phyloP scores from a whole-genome alignment of 2,797 vertebrate genomes.

The Characodon lateralis region DNA sequence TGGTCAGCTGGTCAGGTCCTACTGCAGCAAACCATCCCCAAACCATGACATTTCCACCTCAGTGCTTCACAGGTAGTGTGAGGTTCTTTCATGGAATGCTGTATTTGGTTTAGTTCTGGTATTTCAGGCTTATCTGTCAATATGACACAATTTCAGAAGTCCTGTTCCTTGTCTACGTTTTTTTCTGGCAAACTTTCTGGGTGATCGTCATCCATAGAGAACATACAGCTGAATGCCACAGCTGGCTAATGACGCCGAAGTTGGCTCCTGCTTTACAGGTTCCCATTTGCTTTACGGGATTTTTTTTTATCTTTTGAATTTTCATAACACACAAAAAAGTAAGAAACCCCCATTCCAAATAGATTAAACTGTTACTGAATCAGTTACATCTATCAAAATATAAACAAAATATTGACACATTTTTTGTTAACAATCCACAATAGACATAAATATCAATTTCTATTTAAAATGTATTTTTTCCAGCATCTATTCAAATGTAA shows the following conservation, averaged over 20 bases:
- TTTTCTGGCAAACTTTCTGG: not conserved
- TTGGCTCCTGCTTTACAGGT: not conserved
- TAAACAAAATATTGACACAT: not conserved
- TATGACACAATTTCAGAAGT: not conserved
- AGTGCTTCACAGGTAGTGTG: not conserved
- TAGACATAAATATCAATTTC: not conserved
- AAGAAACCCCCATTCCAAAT: not conserved
- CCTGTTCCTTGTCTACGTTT: not conserved
- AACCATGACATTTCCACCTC: not conserved
- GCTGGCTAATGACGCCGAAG: not conserved
- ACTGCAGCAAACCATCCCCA: not conserved
- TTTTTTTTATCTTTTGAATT: not conserved
- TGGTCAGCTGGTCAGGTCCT: not conserved
- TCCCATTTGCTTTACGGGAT: not conserved
- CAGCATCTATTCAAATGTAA: not conserved
- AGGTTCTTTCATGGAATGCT: not conserved
- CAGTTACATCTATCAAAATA: not conserved
- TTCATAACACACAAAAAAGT: not conserved
- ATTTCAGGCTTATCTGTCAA: no score
- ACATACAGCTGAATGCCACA: not conserved
- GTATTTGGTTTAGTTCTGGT: not conserved
- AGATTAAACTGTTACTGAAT: no score
- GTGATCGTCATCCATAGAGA: not conserved
- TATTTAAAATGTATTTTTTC: not conserved
- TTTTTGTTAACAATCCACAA: not conserved